Base-by-base conservation (phyloP, 2,797 vertebrate species). In the Melanotaenia trifasciata region DNA sequence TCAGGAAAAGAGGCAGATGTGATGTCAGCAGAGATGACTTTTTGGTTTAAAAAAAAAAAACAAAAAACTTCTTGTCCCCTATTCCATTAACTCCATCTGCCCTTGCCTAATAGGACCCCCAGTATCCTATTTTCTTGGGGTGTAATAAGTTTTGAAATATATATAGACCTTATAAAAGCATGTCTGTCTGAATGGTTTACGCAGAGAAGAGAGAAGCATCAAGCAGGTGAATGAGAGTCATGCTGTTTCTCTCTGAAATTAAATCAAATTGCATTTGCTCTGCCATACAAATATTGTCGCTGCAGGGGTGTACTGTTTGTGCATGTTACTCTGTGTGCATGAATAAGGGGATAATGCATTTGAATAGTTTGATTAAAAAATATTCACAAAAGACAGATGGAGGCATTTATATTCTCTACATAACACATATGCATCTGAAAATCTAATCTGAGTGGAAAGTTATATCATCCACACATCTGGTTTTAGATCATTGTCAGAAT, bases 211-310 rank as follows among this genome's bases (percentile, higher is more conserved):
- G 71, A 72, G 74, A 61, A 13, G 64, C 76, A 67, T 83, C 73
- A 81, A 86, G 76, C 85, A 89, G 88, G 79, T 89, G 81, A 88
- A 76, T 43, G 72, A 79, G 80, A 78, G 64, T 45, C 77, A 64
- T 60, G 70, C 58, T 66, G 71, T 71, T 72, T 79, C 47, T 50
- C 30, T 74, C 79, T 73, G 58, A 63, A 87, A 79, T 87, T 75
- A 86, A 89, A 89, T 79, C 75, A 87, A 91, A 90, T 90, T 90
- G 85, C 78, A 84, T 92, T 91, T 83, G 60, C 79, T 78, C 67
- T 74, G 80, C 83, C 67, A 64, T 81, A 75, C 67, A 53, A 67
- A 72, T 67, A 76, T 80, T 70, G 53, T 81, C 38, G 57, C 85
- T 43, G 64, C 77, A 13, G 80, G 83, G 76, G 73, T 86, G 74